Conservation (phyloP, 2,113 vertebrate genomes). For the Tupaia tana region DNA sequence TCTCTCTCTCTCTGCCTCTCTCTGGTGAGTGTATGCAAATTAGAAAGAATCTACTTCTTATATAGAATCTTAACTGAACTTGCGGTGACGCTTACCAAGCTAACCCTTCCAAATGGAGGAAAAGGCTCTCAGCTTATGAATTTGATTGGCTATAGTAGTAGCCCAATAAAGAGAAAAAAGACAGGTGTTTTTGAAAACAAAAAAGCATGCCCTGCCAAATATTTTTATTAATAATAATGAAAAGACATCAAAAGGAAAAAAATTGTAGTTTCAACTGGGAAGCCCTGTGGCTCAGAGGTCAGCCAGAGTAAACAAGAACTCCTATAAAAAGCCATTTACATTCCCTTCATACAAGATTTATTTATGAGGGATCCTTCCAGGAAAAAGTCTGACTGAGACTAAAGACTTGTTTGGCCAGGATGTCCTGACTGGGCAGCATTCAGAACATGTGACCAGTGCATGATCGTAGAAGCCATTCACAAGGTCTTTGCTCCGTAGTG, state of each 20-base stretch:
- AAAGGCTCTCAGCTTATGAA: background rate
- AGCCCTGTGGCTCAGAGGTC: conserved; percentile 76
- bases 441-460: conserved; percentile 52
- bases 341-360: conserved; percentile 81
- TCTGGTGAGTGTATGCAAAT: background rate
- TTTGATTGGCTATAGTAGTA: conserved; percentile 18
- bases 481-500: conserved; percentile 48
- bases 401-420: conserved; percentile 80
- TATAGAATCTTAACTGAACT: background rate
- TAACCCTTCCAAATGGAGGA: background rate
- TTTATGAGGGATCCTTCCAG: conserved; percentile 82
- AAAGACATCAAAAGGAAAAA: conserved; percentile 79
- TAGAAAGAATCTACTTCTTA: background rate
- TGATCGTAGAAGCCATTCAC: conserved; percentile 69
- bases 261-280: conserved; percentile 78
- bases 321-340: conserved; percentile 81
- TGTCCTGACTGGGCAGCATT: conserved; percentile 78
- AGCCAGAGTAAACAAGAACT: conserved; percentile 83
- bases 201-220: conserved; percentile 62
- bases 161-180: conserved; percentile 39
- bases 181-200: conserved; percentile 67
- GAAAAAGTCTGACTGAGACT: conserved; percentile 80
- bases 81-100: background rate
- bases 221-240: conserved; percentile 72
- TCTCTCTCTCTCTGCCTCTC: too few relatives aligned